phyloP scores from a whole-genome alignment of 1,140 invertebrate genomes.

The Conus betulinus region DNA sequence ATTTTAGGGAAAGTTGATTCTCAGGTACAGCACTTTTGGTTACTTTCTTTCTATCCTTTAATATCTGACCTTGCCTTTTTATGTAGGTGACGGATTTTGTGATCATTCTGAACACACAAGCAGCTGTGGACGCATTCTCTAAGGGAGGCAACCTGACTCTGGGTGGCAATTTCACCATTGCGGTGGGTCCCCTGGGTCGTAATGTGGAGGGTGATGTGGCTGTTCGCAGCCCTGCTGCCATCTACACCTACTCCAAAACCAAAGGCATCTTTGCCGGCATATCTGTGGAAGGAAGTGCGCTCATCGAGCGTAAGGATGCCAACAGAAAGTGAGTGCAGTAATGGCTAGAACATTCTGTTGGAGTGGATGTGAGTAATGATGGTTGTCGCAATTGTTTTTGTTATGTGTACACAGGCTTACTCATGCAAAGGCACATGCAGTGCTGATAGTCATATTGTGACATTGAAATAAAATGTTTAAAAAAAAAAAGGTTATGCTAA shows the following conservation, averaged over 20 bases:
- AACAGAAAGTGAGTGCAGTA: constrained; percentile 67
- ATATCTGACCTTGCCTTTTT: background rate
- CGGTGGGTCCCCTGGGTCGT: constrained; percentile 69
- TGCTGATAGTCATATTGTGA: too few species aligned
- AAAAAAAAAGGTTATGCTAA: too few species aligned
- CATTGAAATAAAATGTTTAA: too few species aligned
- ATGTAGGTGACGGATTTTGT: constrained; percentile 72
- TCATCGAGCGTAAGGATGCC: constrained; percentile 72
- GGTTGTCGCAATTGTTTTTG: too few species aligned
- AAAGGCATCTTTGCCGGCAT: constrained; percentile 73
- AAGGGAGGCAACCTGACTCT: constrained; percentile 74
- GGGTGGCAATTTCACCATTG: constrained; percentile 72
- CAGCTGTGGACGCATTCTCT: constrained; percentile 71
- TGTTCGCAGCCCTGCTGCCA: constrained; percentile 67
- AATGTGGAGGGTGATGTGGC: constrained; percentile 71
- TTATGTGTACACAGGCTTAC: too few species aligned
- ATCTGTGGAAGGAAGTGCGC: constrained; percentile 70
- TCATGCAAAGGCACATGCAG: too few species aligned
- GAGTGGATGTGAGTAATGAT: too few species aligned
- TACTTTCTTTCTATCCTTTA: background rate
- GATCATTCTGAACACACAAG: constrained; percentile 67
- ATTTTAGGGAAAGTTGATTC: background rate
- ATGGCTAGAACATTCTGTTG: background rate
- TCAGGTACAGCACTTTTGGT: background rate
- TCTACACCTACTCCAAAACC: constrained; percentile 74